Base-by-base conservation (phyloP, 2,888 invertebrate genomes). In the Hecatera dysodea region DNA sequence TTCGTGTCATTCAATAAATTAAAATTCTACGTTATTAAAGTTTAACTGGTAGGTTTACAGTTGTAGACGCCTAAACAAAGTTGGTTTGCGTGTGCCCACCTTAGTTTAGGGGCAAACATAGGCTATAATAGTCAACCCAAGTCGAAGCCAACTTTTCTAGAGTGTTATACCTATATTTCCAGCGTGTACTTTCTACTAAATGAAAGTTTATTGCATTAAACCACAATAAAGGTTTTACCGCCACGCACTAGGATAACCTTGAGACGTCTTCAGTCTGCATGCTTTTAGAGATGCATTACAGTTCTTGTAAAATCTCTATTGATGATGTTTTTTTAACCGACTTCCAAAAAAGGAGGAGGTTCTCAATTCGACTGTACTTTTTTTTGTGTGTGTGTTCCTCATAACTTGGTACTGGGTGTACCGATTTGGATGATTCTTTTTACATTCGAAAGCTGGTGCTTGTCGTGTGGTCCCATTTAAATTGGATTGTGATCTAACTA, bases 141-240 rank as follows among this genome's bases (percentile, higher is more conserved):
- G 33, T 52, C 15, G 15, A 42, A 59, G n/a, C 6, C 33, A 66
- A 59, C 17, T 59, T 66, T 66, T 53, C 68, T 57, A 59, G 62
- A 53, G 27, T 42, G 33, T 53, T 52, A 57, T 62, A 52, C 33
- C 22, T 62, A 52, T 61, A 56, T 75, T 70, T 70, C 36, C 56
- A 44, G 19, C 39, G 52, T 64, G 52, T 57, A 65, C 76, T 71
- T 76, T 76, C 75, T 53, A 75, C 52, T 19, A 36, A 69, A 75
- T 42, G 59, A 75, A 75, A 75, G 68, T 75, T 59, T 63, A 75
- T 69, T 59, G 63, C 62, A 24, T 27, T 48, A 69, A 68, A 68
- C 76, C 70, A 48, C 65, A 76, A 42, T 22, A 50, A 75, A 50
- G 62, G 39, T 42, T 68, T 67, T 55, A 60, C 70, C 61, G 48